Evolutionary conservation across 2,113 vertebrate genomes (phyloP).

Genomic region (Cairina moschata): DNA sequence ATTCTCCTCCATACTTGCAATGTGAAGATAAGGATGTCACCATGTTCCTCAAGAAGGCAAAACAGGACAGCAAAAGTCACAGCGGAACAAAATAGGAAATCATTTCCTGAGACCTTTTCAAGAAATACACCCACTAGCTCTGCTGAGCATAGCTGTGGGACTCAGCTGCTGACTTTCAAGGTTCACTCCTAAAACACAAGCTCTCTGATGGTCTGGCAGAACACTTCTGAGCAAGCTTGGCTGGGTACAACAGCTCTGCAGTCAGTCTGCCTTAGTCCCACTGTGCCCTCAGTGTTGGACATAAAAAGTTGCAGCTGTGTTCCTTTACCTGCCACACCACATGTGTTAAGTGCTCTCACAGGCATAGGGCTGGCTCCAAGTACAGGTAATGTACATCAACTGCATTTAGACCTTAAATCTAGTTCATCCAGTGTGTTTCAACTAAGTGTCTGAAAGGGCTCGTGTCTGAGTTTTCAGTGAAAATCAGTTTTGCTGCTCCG

Average conservation of each 20-base stretch:
- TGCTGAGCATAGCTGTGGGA: not conserved
- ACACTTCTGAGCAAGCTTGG: not conserved
- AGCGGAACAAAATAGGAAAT: not conserved
- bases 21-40: not conserved
- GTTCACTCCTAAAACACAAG: not conserved
- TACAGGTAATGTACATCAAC: not conserved
- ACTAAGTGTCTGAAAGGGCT: not conserved
- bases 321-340: fast-evolving
- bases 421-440: not conserved
- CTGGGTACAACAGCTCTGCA: not conserved
- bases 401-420: not conserved
- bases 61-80: not conserved
- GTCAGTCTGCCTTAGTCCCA: not conserved
- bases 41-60: not conserved
- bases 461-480: not conserved
- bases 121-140: not conserved
- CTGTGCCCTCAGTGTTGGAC: not conserved
- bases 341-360: not conserved
- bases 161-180: not conserved
- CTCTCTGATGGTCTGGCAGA: not conserved
- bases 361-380: fast-evolving
- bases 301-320: not conserved
- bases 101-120: not conserved
- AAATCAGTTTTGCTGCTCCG: not conserved
- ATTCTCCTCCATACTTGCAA: not conserved